Base-by-base conservation (phyloP, 2,113 vertebrate genomes). In the Mesoclemmys tuberculata region DNA sequence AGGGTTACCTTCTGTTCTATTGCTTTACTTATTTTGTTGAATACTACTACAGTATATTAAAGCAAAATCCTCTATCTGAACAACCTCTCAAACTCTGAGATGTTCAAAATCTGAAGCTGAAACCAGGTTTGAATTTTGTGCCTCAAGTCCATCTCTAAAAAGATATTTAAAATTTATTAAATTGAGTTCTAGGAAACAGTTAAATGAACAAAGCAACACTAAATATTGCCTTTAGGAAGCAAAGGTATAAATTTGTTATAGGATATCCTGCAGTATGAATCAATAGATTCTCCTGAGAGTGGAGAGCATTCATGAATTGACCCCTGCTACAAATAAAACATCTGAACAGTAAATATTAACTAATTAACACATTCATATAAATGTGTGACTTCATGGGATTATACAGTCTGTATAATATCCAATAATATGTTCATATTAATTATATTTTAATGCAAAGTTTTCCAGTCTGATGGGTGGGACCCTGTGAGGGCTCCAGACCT, bases 371-470 rank as follows among this genome's bases (percentile, higher is more conserved):
- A 87, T 85, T 1, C 81, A 85, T 1, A 84, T 58, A 75, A 26
- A 88, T 8, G 3, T 71, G 48, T 41, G 90, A 46, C 49, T 48
- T 41, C 18, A 8, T 56, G 84, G 85, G 24, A 6, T 5, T 90
- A 89, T 2, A 0, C 0, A 3, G 49, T 48, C 31, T 71, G 83
- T 93, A 89, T 80, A 84, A 38, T 27, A 10, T 84, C 64, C 83
- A 78, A 18, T 68, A 95, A 86, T 4, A 0, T 22, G 80, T 92
- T 94, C 10, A 74, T 95, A 91, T 95, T 77, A 93, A 90, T 89
- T 86, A 74, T 78, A 80, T 44, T 92, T 92, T 93, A 94, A 94
- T 86, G 82, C 84, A 56, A 93, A 87, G 75, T 92, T 94, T 84
- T 44, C 52, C 19, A 54, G 51, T 52, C 46, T 93, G 92, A 87